Conservation (phyloP, 2,113 vertebrate species). For the Hirundichthys speculiger region DNA sequence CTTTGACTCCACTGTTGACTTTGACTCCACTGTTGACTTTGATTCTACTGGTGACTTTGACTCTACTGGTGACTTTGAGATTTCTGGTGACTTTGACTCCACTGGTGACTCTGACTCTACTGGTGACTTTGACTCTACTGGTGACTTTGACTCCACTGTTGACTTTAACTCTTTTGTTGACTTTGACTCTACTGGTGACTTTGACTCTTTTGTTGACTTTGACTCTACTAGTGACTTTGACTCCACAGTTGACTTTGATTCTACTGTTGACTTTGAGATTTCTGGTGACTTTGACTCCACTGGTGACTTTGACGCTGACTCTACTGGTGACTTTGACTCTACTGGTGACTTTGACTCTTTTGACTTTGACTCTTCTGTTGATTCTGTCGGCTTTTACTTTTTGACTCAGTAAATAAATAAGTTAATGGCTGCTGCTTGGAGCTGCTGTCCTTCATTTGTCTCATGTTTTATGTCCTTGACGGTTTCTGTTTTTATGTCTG, state of each 20-base stretch:
- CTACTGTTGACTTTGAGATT: too few relatives aligned
- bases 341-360: slow-evolving; percentile 79
- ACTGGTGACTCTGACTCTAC: slow-evolving; percentile 76
- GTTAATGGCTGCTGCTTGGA: slow-evolving; percentile 75
- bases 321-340: slow-evolving; percentile 83
- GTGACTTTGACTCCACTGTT: too few relatives aligned
- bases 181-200: slow-evolving; percentile 84
- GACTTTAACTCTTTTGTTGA: slow-evolving; percentile 82
- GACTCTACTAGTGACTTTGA: slow-evolving; percentile 70
- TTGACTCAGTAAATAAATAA: slow-evolving; percentile 86
- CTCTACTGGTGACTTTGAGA: too few relatives aligned
- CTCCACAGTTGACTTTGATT: slow-evolving; percentile 83
- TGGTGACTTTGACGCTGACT: slow-evolving; percentile 78
- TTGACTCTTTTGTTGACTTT: too few relatives aligned
- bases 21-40: slow-evolving; percentile 70
- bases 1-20: slow-evolving; percentile 84
- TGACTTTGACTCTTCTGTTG: slow-evolving; percentile 84
- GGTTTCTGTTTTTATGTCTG: too few relatives aligned
- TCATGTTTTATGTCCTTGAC: not conserved
- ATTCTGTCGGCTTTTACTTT: slow-evolving; percentile 87
- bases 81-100: too few relatives aligned
- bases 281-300: too few relatives aligned
- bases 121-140: slow-evolving; percentile 84
- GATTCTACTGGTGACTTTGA: slow-evolving; percentile 82
- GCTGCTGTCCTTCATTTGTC: slow-evolving; percentile 12